Conservation (phyloP, 1,140 invertebrate species). For the Pantala flavescens region DNA sequence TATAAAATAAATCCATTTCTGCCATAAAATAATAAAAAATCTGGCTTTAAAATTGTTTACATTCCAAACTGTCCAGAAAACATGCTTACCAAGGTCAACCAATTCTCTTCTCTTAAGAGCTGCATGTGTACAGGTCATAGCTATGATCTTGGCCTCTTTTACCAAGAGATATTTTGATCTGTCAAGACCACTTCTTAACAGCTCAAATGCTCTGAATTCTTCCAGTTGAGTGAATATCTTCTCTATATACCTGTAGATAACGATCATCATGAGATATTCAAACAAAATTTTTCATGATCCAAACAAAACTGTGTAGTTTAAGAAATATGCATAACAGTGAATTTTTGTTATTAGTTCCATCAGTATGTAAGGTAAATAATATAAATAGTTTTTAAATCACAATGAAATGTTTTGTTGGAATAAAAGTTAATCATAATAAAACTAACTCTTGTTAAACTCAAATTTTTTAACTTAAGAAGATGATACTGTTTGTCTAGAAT, state of each 20-base stretch:
- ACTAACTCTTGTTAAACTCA: too few relatives aligned
- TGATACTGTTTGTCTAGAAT: too few relatives aligned
- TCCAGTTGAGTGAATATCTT: constrained; percentile 95
- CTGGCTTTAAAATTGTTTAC: too few relatives aligned
- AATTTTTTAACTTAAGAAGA: too few relatives aligned
- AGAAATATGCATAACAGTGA: background rate
- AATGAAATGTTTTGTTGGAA: too few relatives aligned
- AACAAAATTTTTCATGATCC: constrained; percentile 17
- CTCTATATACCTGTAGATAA: constrained; percentile 63
- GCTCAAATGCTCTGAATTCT: constrained; percentile 96
- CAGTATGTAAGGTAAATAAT: too few relatives aligned
- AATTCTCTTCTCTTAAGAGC: constrained; percentile 93
- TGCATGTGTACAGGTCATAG: constrained; percentile 99
- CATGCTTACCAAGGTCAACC: constrained; percentile 68
- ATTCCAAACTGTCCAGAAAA: too few relatives aligned
- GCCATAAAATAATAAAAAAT: too few relatives aligned
- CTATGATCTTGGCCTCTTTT: constrained; percentile 99
- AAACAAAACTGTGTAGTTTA: background rate
- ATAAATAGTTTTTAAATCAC: too few relatives aligned
- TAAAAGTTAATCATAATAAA: too few relatives aligned
- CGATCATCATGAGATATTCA: background rate
- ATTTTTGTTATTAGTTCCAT: background rate
- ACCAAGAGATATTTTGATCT: constrained; percentile 92
- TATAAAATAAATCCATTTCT: too few relatives aligned
- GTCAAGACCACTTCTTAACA: constrained; percentile 87